phyloP scores from a whole-genome alignment of 2,113 vertebrate species.

The Caretta caretta region DNA sequence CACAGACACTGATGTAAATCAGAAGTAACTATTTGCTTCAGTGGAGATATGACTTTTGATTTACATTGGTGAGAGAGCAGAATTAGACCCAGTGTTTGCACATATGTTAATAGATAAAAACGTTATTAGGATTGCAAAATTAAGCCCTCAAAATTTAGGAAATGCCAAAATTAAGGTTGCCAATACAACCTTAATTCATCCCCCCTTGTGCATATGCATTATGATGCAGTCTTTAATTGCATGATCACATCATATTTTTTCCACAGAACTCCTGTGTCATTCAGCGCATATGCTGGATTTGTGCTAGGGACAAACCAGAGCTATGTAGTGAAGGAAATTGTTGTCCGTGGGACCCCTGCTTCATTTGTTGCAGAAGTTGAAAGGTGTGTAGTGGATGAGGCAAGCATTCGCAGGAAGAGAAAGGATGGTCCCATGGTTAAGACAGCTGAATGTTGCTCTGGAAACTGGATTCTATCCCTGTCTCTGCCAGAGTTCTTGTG shows the following conservation, averaged over 20 bases:
- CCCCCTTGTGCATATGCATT: not conserved
- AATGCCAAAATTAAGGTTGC: not conserved
- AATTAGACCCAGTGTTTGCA: too few relatives aligned
- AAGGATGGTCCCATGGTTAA: not conserved
- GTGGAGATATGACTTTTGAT: too few relatives aligned
- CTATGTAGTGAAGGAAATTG: not conserved
- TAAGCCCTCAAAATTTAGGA: not conserved
- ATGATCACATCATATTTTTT: not conserved
- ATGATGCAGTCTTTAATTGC: not conserved
- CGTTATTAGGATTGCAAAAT: not conserved
- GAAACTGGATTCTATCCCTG: not conserved
- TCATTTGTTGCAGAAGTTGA: not conserved
- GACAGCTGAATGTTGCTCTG: not conserved
- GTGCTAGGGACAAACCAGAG: not conserved
- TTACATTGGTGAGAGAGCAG: too few relatives aligned
- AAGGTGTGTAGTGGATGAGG: not conserved
- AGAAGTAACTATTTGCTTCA: too few relatives aligned
- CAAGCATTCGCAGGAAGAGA: not conserved
- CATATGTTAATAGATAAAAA: not conserved
- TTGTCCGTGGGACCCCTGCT: not conserved
- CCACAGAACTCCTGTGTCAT: not conserved
- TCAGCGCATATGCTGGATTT: not conserved
- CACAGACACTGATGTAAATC: too few relatives aligned
- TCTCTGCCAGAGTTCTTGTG: not conserved
- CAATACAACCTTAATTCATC: not conserved